Evolutionary conservation across 2,797 vertebrate genomes (phyloP).

Genomic region (Xyrichtys novacula): DNA sequence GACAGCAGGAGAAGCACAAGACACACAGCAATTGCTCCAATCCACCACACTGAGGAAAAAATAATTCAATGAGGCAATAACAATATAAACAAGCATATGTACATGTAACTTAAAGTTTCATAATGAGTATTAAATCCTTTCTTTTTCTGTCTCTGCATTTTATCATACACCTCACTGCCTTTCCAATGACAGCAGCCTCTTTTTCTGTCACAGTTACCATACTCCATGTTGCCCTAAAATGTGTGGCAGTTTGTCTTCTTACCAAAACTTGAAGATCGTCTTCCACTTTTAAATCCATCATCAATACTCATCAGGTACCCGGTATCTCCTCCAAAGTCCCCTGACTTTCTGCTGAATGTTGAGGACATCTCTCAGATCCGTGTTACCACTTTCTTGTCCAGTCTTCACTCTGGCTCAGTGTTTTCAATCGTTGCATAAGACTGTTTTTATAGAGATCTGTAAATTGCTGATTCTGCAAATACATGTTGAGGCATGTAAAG

Average conservation of each 20-base stretch:
- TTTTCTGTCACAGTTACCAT: background rate
- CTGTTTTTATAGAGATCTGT: background rate
- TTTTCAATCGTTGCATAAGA: constrained; percentile 2
- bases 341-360: constrained; percentile 4
- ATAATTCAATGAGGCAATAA: background rate
- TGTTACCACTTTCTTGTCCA: background rate
- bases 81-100: background rate
- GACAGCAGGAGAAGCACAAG: constrained; percentile 47
- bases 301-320: constrained; percentile 5
- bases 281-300: background rate
- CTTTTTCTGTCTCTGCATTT: too few species aligned
- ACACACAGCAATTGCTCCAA: constrained; percentile 16
- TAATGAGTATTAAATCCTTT: background rate
- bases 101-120: background rate
- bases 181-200: background rate
- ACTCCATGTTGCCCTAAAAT: background rate
- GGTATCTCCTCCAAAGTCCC: background rate
- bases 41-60: constrained; percentile 30
- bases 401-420: background rate
- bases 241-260: background rate
- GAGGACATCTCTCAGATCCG: constrained; percentile 26
- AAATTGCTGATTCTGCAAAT: constrained; percentile 43
- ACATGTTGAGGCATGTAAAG: background rate
- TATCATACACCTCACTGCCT: background rate
- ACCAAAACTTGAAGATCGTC: constrained; percentile 15